phyloP scores from a whole-genome alignment of 1,140 invertebrate species.

The Latrodectus geometricus region DNA sequence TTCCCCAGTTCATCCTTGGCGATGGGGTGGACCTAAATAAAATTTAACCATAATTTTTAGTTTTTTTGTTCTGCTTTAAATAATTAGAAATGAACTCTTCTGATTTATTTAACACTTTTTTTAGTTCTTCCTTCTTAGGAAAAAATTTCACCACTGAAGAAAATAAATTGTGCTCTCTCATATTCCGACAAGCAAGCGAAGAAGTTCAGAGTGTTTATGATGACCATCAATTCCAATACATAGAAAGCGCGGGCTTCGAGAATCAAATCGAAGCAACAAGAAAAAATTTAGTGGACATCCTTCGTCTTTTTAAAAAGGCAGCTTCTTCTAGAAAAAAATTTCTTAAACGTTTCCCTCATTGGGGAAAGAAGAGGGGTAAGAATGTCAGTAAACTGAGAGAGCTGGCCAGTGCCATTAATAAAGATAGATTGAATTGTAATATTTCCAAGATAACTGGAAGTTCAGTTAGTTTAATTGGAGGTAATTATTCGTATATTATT shows the following conservation, averaged over 20 bases:
- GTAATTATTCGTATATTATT: not conserved
- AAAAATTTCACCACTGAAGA: too few species aligned
- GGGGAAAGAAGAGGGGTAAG: not conserved
- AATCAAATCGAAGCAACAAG: not conserved
- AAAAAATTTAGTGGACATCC: not conserved
- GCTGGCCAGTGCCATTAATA: not conserved
- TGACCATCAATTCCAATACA: too few species aligned
- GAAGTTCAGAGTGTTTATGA: too few species aligned
- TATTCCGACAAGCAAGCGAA: too few species aligned
- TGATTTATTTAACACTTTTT: too few species aligned
- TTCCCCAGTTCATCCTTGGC: too few species aligned
- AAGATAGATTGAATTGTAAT: slow-evolving; percentile 18
- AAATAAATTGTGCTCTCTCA: too few species aligned
- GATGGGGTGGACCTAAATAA: too few species aligned
- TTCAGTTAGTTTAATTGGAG: not conserved
- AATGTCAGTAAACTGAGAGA: not conserved
- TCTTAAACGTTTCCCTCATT: not conserved
- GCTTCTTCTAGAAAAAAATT: not conserved
- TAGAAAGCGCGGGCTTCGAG: not conserved
- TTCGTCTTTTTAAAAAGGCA: not conserved
- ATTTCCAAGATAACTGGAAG: not conserved
- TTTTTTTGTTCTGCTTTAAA: too few species aligned
- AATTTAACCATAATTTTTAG: too few species aligned
- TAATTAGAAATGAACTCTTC: too few species aligned
- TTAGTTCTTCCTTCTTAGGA: too few species aligned